These are phyloP conservation scores for Amazona vittata DNA, from an alignment of 2,113 vertebrate species.

Conservation along the genomic window DNA sequence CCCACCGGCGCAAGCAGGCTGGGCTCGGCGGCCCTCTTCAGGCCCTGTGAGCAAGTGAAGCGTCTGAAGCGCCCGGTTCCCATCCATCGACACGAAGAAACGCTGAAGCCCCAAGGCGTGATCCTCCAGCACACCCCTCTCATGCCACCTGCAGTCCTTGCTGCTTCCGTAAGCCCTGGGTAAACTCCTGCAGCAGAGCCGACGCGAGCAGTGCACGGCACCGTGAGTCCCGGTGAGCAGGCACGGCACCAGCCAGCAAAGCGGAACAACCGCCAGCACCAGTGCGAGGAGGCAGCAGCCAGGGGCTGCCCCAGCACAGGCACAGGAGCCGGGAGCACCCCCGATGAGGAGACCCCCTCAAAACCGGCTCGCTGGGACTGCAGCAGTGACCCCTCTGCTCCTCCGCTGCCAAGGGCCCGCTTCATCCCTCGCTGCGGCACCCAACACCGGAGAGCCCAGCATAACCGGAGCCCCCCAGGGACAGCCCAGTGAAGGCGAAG, in stretches of 20 bases:
- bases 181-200: background rate
- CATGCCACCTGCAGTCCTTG: too few species aligned
- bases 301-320: background rate
- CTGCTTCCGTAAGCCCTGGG: background rate
- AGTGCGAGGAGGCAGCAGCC: background rate
- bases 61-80: background rate
- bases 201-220: background rate
- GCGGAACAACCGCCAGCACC: background rate
- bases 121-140: background rate
- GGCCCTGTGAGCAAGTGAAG: background rate
- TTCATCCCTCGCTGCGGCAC: background rate
- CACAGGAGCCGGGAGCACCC: background rate
- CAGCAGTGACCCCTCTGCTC: accelerated
- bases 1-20: background rate
- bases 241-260: background rate
- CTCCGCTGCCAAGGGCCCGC: too few species aligned
- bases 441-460: background rate
- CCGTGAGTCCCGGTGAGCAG: background rate
- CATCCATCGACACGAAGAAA: background rate
- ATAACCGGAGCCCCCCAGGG: too few species aligned
- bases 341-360: background rate
- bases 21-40: conserved; percentile 8
- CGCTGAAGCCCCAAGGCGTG: background rate
- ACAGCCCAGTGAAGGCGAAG: background rate
- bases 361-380: background rate